phyloP scores from a whole-genome alignment of 2,113 vertebrate genomes.

The Elephas maximus region DNA sequence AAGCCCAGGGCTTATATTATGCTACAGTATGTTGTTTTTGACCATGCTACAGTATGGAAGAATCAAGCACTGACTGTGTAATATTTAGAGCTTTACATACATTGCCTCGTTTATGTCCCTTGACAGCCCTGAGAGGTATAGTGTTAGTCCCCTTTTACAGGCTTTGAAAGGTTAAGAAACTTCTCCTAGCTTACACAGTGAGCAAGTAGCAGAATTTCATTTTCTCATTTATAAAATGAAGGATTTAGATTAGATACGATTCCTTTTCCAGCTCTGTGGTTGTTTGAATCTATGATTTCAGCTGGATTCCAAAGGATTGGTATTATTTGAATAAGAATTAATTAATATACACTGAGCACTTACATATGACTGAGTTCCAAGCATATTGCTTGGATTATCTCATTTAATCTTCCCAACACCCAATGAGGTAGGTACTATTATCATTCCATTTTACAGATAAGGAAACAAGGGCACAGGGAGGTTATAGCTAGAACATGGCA shows the following conservation, averaged over 20 bases:
- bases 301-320: neutral
- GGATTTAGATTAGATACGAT: neutral
- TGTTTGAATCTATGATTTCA: neutral
- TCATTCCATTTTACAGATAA: neutral
- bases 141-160: neutral
- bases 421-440: neutral
- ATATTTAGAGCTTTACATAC: neutral
- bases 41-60: neutral
- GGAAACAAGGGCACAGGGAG: neutral
- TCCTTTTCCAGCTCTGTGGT: neutral
- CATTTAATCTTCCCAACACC: neutral
- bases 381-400: neutral
- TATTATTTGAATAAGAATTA: neutral
- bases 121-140: neutral
- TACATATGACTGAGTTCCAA: neutral
- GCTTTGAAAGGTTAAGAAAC: neutral
- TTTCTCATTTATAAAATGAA: neutral
- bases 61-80: neutral
- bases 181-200: neutral
- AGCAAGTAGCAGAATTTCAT: neutral
- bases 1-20: neutral
- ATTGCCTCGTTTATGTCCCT: neutral
- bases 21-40: neutral
- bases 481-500: neutral
- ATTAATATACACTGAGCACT: neutral